phyloP scores from a whole-genome alignment of 2,888 invertebrate genomes.

The Athalia cordata region DNA sequence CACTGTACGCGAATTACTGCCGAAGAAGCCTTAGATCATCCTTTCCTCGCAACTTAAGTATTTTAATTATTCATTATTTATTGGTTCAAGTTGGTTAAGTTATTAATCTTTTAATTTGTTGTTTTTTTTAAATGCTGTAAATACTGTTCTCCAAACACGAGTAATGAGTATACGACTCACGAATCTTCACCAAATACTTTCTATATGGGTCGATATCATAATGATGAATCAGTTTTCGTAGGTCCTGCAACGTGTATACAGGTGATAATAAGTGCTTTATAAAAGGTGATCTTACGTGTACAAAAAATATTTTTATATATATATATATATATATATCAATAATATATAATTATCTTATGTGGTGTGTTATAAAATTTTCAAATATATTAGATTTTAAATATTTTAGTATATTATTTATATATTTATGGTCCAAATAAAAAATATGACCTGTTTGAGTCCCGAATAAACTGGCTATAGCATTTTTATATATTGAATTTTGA shows the following conservation, averaged over 20 bases:
- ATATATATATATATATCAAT: slow-evolving; percentile 8
- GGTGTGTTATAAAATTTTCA: not conserved
- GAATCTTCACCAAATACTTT: not conserved
- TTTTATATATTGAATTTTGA: too few relatives aligned
- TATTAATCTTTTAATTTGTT: not conserved
- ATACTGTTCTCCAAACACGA: not conserved
- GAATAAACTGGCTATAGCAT: too few relatives aligned
- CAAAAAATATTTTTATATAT: slow-evolving; percentile 27
- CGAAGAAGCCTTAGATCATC: slow-evolving; percentile 83
- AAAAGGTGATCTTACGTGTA: slow-evolving; percentile 11
- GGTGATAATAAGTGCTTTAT: slow-evolving; percentile 22
- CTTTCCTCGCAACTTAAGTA: slow-evolving; percentile 77
- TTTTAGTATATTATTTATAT: slow-evolving; percentile 13
- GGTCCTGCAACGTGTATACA: not conserved
- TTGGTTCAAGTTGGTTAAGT: not conserved
- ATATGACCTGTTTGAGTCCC: too few relatives aligned
- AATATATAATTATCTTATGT: slow-evolving; percentile 23
- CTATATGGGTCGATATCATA: slow-evolving; percentile 19
- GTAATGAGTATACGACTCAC: not conserved
- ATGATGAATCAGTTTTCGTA: slow-evolving; percentile 3
- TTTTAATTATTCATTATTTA: slow-evolving; percentile 30
- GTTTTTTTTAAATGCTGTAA: not conserved
- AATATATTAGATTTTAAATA: not conserved
- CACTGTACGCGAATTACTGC: slow-evolving; percentile 85
- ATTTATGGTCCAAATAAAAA: not conserved